Evolutionary conservation across 92 coral and sea anemone genomes (phyloP), one percentile per base, ranked within the genome.

Genomic region (Phenganax subtilis): DNA sequence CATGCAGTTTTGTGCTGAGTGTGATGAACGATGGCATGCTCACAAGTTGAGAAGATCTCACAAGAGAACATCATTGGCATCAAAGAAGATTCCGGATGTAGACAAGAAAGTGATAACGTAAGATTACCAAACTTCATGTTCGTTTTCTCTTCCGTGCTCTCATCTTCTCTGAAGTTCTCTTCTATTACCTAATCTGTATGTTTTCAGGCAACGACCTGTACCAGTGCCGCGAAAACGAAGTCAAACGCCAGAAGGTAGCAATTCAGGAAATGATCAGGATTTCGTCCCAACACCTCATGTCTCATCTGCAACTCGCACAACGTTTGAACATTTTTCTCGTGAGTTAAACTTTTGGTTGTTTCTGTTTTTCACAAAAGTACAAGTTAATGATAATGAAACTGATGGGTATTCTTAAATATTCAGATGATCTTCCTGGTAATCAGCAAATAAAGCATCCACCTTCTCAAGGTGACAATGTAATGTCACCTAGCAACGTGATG

Each of bases 21-120:
- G 82, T 27, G 82, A 78, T 78, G 82, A 62, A 59, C 69, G 82
- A 29, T 78, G 72, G 72, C 82, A 78, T 78, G 8, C 44, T 0
- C 82, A 78, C 15, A 17, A 29, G 51, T 15, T 16, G 12, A 78
- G 82, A 78, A 44, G 59, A 14, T 12, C 66, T 54, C 82, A 78
- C 54, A 20, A 37, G 58, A 61, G 82, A 52, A 15, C 72, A 37
- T 9, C 47, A 9, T 15, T 66, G 44, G 14, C 4, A 47, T 11
- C 37, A 44, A 51, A 15, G 3, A 76, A 16, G 27, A 10, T 30
- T 10, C 15, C 47, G 51, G 57, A 59, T 54, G 30, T 2, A 14
- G 73, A 20, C 73, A 67, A 10, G 16, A n/a, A 2, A 16, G 0
- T 6, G 51, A 54, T 31, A n/a, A 75, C 3, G 56, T 54, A 56